Evolutionary conservation across 2,888 invertebrate species (phyloP), one percentile per base, ranked within the genome.

Genomic region (Hydriomena furcata): DNA sequence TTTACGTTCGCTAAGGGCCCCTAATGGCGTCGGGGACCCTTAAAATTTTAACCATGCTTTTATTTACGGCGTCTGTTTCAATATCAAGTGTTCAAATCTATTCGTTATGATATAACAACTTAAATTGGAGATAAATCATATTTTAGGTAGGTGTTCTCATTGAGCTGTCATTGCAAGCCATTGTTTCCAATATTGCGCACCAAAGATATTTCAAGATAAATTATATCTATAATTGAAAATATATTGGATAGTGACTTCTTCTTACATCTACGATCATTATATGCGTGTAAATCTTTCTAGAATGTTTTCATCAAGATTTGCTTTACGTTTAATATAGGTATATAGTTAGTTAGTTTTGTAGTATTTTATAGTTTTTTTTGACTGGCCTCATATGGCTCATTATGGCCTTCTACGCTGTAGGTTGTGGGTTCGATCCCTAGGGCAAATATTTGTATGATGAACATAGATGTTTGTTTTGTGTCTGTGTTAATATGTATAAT

Each of bases 31-130:
- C 75, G 68, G 73, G 70, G 82, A 68, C 82, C 87, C 85, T 88
- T 87, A 84, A 87, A 88, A 85, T 84, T 86, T 89, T 84, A 85
- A 85, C 79, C 77, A 65, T 73, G 76, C 76, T 80, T 81, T 88
- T 87, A 87, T 88, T 88, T 89, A 88, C 84, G 71, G 60, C 79
- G 75, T 81, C 83, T 56, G 60, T 60, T 48, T 43, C 47, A 44
- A 53, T 61, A 61, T 61, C 59, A 41, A 45, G 51, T 49, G 52
- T 46, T 57, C 36, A 28, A 44, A 59, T 61, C 61, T 58, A 46
- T 57, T 59, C 55, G 52, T 59, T 61, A 61, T 61, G 55, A 61
- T 59, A 41, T 52, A 55, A 47, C 48, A 46, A 51, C 52, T 49
- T 38, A 43, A 42, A 50, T 42, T 47, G 35, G 35, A 47, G 38